Evolutionary conservation across 2,113 vertebrate genomes (phyloP).

Genomic region (Camelus bactrianus): DNA sequence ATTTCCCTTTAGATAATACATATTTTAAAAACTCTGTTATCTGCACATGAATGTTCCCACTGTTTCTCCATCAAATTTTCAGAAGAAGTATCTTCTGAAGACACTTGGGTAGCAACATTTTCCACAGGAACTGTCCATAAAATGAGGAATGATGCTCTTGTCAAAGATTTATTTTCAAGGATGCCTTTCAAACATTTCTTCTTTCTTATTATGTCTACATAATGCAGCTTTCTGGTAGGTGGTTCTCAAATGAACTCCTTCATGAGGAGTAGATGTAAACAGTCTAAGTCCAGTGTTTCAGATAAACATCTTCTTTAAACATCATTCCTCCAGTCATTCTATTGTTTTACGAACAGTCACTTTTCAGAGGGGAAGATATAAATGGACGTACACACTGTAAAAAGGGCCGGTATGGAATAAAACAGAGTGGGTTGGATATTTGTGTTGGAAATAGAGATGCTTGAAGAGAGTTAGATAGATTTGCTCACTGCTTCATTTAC

Average conservation of each 20-base stretch:
- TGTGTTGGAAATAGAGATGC: conserved; percentile 17
- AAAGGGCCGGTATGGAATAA: not conserved
- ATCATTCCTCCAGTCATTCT: not conserved
- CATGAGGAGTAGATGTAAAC: not conserved
- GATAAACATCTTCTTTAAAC: conserved; percentile 42
- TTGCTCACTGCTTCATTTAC: not conserved
- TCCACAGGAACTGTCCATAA: not conserved
- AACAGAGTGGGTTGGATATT: conserved; percentile 2
- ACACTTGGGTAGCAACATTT: conserved; percentile 15
- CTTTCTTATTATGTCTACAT: not conserved
- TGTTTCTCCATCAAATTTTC: not conserved
- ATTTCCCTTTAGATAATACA: not conserved
- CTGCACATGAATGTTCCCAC: not conserved
- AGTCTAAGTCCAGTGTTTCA: conserved; percentile 10
- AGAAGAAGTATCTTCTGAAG: not conserved
- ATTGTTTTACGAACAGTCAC: conserved; percentile 26
- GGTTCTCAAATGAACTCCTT: not conserved
- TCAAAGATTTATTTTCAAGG: conserved; percentile 35
- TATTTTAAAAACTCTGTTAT: not conserved
- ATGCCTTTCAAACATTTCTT: conserved; percentile 11
- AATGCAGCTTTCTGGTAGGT: not conserved
- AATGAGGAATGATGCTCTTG: not conserved
- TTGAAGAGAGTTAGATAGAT: not conserved
- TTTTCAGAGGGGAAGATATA: conserved; percentile 53
- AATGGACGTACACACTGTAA: not conserved